Conservation (phyloP, 2,888 invertebrate genomes). For the Clitarchus hookeri region DNA sequence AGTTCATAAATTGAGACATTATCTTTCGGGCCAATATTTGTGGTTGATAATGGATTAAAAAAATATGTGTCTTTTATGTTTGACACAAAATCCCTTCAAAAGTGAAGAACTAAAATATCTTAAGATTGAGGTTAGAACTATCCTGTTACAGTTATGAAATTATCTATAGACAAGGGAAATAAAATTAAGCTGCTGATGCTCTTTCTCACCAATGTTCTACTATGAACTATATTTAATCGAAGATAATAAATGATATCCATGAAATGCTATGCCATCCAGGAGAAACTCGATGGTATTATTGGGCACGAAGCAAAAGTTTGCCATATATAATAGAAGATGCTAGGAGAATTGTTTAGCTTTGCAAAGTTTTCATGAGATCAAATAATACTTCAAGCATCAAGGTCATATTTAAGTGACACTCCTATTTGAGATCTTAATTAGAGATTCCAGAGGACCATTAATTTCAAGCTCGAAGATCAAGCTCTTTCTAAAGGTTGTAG, state of each 20-base stretch:
- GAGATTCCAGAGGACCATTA: too few relatives aligned
- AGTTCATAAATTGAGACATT: neutral
- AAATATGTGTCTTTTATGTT: neutral
- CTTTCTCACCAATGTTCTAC: neutral
- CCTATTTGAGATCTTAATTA: neutral
- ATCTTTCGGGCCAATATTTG: neutral
- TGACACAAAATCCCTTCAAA: neutral
- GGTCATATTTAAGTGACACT: too few relatives aligned
- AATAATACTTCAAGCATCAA: neutral
- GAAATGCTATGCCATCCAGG: too few relatives aligned
- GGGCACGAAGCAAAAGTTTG: too few relatives aligned
- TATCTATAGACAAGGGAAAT: too few relatives aligned
- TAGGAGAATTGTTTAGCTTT: too few relatives aligned
- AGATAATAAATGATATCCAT: too few relatives aligned
- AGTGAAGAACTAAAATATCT: constrained; percentile 17
- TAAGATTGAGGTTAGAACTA: neutral
- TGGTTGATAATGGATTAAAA: neutral
- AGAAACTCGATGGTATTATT: too few relatives aligned
- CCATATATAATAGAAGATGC: too few relatives aligned
- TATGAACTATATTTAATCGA: neutral
- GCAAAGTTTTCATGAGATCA: neutral
- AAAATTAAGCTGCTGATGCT: neutral
- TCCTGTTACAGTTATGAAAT: too few relatives aligned
- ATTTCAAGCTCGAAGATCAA: neutral
- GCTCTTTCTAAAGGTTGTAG: neutral